Evolutionary conservation across 2,113 vertebrate genomes (phyloP).

Genomic region (Triplophysa siluroides): DNA sequence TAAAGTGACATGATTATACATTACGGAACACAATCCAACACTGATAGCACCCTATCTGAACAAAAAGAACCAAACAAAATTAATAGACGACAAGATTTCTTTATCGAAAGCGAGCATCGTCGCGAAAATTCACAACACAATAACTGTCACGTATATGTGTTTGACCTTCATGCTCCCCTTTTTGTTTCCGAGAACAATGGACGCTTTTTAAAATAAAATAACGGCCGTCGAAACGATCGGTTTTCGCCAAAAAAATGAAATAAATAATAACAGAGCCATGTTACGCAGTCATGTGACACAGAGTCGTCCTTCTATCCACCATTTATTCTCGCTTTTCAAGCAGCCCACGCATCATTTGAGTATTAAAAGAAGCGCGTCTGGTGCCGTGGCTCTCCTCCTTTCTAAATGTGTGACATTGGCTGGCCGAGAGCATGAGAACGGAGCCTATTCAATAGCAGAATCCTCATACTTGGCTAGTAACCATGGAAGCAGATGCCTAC

Average conservation of each 20-base stretch:
- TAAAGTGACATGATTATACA: background rate
- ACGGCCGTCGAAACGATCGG: no score
- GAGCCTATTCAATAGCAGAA: slow-evolving; percentile 89
- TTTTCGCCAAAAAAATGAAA: background rate
- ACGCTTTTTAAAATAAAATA: background rate
- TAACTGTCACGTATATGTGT: background rate
- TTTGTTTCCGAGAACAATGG: background rate
- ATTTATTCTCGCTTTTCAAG: background rate
- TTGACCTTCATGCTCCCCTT: background rate
- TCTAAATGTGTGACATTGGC: slow-evolving; percentile 86
- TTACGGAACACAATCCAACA: background rate
- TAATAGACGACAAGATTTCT: background rate
- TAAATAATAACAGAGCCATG: slow-evolving; percentile 13
- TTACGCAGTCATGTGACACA: slow-evolving; percentile 79
- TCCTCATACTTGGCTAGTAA: slow-evolving; percentile 96
- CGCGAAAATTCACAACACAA: slow-evolving; percentile 34
- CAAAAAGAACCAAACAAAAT: background rate
- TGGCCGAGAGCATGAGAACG: slow-evolving; percentile 94
- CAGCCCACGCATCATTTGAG: slow-evolving; percentile 15
- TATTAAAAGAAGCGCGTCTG: slow-evolving; percentile 20
- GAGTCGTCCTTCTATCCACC: background rate
- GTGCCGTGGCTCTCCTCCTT: slow-evolving; percentile 47
- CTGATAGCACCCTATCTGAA: background rate
- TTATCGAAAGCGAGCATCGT: background rate
- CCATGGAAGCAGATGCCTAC: slow-evolving; percentile 98